Evolutionary conservation across 2,888 invertebrate genomes (phyloP).

Genomic region (Arenicola marina): DNA sequence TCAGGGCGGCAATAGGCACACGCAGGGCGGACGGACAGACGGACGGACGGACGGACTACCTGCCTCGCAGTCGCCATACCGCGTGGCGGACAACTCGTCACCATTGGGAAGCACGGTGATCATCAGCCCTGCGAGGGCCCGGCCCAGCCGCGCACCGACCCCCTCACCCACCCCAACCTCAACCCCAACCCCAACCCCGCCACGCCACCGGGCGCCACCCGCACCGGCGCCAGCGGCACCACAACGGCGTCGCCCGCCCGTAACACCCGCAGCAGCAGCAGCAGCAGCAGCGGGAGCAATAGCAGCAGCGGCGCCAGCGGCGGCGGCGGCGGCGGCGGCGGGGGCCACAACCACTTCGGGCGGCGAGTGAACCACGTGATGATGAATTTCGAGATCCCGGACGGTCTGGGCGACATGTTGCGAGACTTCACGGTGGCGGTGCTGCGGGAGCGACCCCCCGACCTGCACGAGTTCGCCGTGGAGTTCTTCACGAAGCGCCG

Average conservation of each 20-base stretch:
- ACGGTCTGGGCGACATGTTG: slow-evolving; percentile 58
- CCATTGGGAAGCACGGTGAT: too few relatives aligned
- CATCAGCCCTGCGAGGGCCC: too few relatives aligned
- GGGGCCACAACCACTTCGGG: neutral
- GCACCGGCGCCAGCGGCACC: neutral
- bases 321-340: neutral
- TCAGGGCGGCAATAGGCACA: neutral
- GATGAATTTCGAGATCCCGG: slow-evolving; percentile 59
- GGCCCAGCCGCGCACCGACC: too few relatives aligned
- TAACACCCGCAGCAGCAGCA: neutral
- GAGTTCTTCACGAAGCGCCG: slow-evolving; percentile 56
- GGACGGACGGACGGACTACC: neutral
- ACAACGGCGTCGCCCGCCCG: neutral
- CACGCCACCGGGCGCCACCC: too few relatives aligned
- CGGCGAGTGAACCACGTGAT: neutral
- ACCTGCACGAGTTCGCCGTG: slow-evolving; percentile 58
- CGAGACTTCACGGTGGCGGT: slow-evolving; percentile 60
- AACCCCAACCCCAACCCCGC: too few relatives aligned
- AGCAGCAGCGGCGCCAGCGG: neutral
- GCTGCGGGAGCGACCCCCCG: slow-evolving; percentile 53
- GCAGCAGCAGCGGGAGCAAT: neutral
- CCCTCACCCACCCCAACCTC: too few relatives aligned
- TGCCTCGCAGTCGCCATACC: neutral
- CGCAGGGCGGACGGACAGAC: neutral
- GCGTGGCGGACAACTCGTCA: too few relatives aligned